phyloP scores from a whole-genome alignment of 2,888 invertebrate species.

The Sphaerophoria rueppellii region DNA sequence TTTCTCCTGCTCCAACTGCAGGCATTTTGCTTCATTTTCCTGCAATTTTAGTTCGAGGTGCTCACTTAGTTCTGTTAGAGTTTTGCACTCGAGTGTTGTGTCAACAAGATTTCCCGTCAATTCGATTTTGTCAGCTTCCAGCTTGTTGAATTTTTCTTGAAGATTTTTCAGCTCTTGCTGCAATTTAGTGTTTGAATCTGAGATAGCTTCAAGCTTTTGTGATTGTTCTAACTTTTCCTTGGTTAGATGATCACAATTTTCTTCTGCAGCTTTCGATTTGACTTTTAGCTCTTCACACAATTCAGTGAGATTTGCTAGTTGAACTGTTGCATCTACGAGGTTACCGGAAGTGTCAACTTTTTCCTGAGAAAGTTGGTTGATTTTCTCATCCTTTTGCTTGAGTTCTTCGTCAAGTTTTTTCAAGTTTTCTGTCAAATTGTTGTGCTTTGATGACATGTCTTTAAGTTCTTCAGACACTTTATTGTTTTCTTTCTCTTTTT shows the following conservation, averaged over 20 bases:
- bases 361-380: neutral
- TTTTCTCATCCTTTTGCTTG: neutral
- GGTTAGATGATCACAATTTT: neutral
- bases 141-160: neutral
- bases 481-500: neutral
- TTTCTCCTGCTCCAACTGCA: slow-evolving; percentile 16
- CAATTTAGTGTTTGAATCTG: neutral
- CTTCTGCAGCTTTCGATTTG: neutral
- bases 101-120: slow-evolving; percentile 76
- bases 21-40: neutral
- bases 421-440: neutral
- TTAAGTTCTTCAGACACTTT: neutral
- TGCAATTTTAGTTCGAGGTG: slow-evolving; percentile 22
- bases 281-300: neutral
- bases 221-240: neutral
- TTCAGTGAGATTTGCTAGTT: neutral
- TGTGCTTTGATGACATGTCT: neutral
- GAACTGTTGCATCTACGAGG: neutral
- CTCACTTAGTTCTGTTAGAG: slow-evolving; percentile 75
- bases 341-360: slow-evolving; percentile 1
- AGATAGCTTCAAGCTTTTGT: neutral
- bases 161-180: neutral
- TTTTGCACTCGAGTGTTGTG: slow-evolving; percentile 65
- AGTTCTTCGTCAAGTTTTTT: neutral
- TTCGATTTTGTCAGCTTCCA: slow-evolving; percentile 63